Conservation (phyloP, 2,797 vertebrate genomes). For the Aeoliscus strigatus region DNA sequence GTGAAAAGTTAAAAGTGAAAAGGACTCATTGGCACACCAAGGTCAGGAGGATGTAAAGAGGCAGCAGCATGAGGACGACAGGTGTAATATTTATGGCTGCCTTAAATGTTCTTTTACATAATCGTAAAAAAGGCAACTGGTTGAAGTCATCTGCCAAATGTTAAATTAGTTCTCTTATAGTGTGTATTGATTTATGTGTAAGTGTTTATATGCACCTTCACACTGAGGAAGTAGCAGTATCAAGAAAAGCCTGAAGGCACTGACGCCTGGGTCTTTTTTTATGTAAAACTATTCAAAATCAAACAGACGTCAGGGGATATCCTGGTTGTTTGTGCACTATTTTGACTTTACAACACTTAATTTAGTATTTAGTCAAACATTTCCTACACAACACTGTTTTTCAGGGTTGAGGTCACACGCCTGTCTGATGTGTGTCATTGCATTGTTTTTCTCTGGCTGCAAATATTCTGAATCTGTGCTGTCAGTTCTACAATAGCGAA, state of each 20-base stretch:
- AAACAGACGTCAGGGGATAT: conserved; percentile 4
- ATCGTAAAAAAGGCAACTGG: neutral
- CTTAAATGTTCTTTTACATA: neutral
- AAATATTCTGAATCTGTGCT: too few species aligned
- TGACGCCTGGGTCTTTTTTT: too few species aligned
- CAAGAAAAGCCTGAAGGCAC: too few species aligned
- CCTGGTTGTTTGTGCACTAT: too few species aligned
- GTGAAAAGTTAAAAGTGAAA: too few species aligned
- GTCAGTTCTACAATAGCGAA: too few species aligned
- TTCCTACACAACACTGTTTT: too few species aligned
- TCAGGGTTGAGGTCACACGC: too few species aligned
- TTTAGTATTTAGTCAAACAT: too few species aligned
- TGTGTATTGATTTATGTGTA: neutral
- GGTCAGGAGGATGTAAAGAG: conserved; percentile 9
- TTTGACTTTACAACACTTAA: too few species aligned
- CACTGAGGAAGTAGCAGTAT: neutral
- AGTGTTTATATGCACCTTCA: conserved; percentile 1
- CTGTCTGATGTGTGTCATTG: too few species aligned
- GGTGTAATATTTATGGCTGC: neutral
- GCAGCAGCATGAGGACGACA: neutral
- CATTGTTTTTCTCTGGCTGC: too few species aligned
- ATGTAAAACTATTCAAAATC: neutral
- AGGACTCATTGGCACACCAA: conserved; percentile 1
- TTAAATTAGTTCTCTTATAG: neutral
- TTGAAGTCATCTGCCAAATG: neutral